phyloP scores from a whole-genome alignment of 2,797 vertebrate genomes.

The Sebastes hubbsi region DNA sequence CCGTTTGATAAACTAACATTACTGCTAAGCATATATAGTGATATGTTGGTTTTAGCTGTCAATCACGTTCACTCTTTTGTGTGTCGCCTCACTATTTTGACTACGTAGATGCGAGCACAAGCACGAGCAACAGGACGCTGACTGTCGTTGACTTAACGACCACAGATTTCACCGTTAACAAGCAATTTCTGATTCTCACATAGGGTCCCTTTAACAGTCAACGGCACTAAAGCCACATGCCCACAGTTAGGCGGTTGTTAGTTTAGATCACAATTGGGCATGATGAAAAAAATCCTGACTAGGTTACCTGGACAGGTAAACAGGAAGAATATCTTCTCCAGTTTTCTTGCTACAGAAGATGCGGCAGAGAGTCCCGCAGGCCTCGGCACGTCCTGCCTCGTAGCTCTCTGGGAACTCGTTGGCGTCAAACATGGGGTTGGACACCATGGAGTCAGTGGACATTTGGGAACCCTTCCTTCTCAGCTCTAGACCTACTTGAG shows the following conservation, averaged over 20 bases:
- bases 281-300: background rate
- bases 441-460: conserved; percentile 95
- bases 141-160: no score
- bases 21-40: no score
- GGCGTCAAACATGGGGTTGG: conserved; percentile 91
- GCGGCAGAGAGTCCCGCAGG: conserved; percentile 94
- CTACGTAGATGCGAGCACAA: no score
- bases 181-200: no score
- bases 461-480: conserved; percentile 95
- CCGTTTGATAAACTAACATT: no score
- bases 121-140: no score
- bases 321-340: conserved; percentile 96
- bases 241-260: background rate
- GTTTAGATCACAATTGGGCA: background rate
- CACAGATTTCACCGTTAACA: no score
- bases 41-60: no score
- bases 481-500: conserved; percentile 92
- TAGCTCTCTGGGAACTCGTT: conserved; percentile 97
- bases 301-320: conserved; percentile 93
- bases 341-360: conserved; percentile 99
- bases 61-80: rapidly evolving
- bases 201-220: no score
- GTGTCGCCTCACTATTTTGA: no score
- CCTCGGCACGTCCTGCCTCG: conserved; percentile 95
- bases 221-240: background rate